These are phyloP conservation scores for Mystacides longicornis DNA, from an alignment of 2,888 invertebrate genomes.

Conservation along the genomic window DNA sequence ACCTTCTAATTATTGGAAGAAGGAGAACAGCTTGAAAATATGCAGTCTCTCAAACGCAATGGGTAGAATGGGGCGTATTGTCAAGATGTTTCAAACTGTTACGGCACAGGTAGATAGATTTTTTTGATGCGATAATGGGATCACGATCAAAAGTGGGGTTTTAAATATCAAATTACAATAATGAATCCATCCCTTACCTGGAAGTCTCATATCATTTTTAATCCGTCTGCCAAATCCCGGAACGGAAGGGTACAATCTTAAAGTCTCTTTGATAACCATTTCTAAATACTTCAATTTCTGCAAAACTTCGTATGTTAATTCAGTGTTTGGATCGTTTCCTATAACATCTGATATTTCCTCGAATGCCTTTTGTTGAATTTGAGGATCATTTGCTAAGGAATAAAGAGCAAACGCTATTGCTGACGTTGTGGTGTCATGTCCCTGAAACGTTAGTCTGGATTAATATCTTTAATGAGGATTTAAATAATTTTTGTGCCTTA, in stretches of 20 bases:
- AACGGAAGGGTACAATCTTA: constrained; percentile 29
- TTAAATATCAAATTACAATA: no score
- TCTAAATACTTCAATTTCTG: constrained; percentile 27
- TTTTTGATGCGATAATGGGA: no score
- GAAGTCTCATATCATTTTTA: constrained; percentile 25
- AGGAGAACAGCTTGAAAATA: no score
- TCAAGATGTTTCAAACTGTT: no score
- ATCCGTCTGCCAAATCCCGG: constrained; percentile 28
- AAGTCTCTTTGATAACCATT: constrained; percentile 29
- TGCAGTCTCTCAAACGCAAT: no score
- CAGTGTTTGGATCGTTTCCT: constrained; percentile 10
- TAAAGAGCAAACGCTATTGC: constrained; percentile 40
- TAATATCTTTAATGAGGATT: no score
- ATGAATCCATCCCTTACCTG: no score
- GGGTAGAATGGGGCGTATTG: no score
- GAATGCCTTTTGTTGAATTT: constrained; percentile 33
- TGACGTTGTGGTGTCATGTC: constrained; percentile 43
- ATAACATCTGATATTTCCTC: constrained; percentile 15
- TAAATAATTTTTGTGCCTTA: not conserved
- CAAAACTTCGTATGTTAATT: constrained; percentile 23
- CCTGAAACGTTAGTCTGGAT: constrained; percentile 34
- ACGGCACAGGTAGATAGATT: no score
- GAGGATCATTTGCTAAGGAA: constrained; percentile 36
- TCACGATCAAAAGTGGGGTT: no score
- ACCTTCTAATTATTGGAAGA: no score